Conservation (phyloP, 2,888 invertebrate species). For the Aleiodes alternator region DNA sequence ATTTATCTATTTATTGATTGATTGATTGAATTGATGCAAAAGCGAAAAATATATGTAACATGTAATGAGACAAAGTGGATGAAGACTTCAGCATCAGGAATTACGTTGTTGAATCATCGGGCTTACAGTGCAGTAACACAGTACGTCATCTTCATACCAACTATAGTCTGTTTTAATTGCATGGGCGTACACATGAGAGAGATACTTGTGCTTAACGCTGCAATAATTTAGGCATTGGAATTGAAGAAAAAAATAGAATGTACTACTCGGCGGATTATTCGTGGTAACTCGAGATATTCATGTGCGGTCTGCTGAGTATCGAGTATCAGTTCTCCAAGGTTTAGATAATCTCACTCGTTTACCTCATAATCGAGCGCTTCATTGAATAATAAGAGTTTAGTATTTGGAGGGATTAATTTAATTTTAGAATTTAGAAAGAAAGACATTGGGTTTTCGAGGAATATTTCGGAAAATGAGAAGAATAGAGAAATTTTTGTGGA, state of each 20-base stretch:
- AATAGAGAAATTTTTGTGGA: neutral
- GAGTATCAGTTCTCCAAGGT: neutral
- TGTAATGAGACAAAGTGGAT: no score
- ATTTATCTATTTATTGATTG: no score
- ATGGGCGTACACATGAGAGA: neutral
- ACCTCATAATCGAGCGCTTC: neutral
- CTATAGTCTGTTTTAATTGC: slow-evolving; percentile 14
- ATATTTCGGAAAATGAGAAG: neutral
- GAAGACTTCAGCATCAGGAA: neutral
- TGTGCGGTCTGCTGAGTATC: neutral
- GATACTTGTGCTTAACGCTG: neutral
- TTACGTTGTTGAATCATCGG: slow-evolving; percentile 26
- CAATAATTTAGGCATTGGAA: neutral
- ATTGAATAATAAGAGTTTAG: no score
- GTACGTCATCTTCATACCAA: slow-evolving; percentile 24
- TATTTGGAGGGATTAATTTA: no score
- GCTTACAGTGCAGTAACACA: slow-evolving; percentile 7
- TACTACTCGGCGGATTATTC: neutral
- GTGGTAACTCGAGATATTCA: neutral
- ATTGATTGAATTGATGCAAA: no score
- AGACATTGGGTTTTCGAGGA: no score
- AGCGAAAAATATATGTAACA: no score
- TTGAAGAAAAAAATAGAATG: neutral
- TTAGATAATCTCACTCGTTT: slow-evolving; percentile 4
- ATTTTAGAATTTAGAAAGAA: no score